Base-by-base conservation (phyloP, 1,140 invertebrate species). In the Plectrocnemia conspersa region DNA sequence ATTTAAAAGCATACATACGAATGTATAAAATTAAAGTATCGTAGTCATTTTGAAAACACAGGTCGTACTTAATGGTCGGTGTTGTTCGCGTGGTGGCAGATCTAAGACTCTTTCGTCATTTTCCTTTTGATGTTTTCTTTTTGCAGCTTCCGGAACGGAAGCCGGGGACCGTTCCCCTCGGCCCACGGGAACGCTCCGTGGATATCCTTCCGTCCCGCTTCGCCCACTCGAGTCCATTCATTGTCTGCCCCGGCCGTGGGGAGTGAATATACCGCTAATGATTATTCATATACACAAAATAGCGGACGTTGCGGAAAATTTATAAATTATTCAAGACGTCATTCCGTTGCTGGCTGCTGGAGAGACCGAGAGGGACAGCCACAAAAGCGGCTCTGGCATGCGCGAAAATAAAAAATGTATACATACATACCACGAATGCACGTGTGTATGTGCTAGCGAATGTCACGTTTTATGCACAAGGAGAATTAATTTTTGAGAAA, bases 231-330 rank as follows among this genome's bases (percentile, higher is more conserved):
- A n/a, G 7, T n/a, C 6, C 36, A 18, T 7, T 21, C 19, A 44
- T 44, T 44, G 18, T 44, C 23, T 24, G 18, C 41, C 15, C 27
- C 27, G 27, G 41, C 47, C 35, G 13, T 15, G 29, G 13, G 15
- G 41, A 25, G 21, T 58, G 56, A 58, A 58, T 58, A 35, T 35
- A 38, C 32, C 50, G 49, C 50, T 58, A 58, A 58, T 58, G 56
- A 54, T 58, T 58, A 58, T 58, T 58, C 56, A 58, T 58, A 58
- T 46, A 52, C 41, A 58, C 56, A 58, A 57, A 57, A 58, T 54
- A 53, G 45, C 56, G 35, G 50, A 45, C 50, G 50, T 48, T 58
- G 42, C 24, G 33, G 22, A 29, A 58, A 52, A 54, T 54, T 41
- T 47, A 54, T 58, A 58, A 58, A 54, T 54, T 58, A 58, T 58